These are phyloP conservation scores for Chrysotoxum bicinctum DNA, from an alignment of 2,888 invertebrate species.

Conservation along the genomic window DNA sequence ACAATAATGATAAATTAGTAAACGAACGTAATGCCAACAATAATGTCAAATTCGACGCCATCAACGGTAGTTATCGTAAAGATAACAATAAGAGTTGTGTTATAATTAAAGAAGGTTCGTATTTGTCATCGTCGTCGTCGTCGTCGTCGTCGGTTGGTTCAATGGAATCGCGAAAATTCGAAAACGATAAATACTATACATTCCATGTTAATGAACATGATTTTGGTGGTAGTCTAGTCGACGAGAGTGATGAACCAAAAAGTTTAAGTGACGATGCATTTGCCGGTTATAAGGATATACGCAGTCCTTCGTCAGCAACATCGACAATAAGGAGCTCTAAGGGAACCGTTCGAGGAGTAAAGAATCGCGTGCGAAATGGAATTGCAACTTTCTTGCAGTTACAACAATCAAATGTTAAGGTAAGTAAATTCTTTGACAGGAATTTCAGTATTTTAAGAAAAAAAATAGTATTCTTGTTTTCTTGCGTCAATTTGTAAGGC, in stretches of 20 bases:
- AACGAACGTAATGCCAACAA: constrained; percentile 57
- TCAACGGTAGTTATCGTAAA: constrained; percentile 48
- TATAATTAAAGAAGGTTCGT: constrained; percentile 74
- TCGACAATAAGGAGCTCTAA: constrained; percentile 94
- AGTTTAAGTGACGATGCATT: constrained; percentile 86
- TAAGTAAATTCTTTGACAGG: constrained; percentile 81
- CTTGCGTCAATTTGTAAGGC: not conserved
- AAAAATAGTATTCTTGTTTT: not conserved
- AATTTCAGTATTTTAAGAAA: not conserved
- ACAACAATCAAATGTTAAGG: constrained; percentile 89
- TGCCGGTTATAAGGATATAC: constrained; percentile 90
- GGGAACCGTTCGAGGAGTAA: constrained; percentile 96
- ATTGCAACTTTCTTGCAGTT: constrained; percentile 97
- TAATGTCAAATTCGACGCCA: constrained; percentile 41
- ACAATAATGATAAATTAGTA: constrained; percentile 67
- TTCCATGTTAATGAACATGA: constrained; percentile 89
- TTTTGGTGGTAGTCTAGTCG: constrained; percentile 75
- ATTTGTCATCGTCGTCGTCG: constrained; percentile 47
- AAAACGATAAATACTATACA: constrained; percentile 90
- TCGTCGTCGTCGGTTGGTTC: constrained; percentile 75
- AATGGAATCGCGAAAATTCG: constrained; percentile 82
- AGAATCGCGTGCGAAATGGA: constrained; percentile 96
- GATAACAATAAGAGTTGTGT: constrained; percentile 74
- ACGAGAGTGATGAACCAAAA: constrained; percentile 73
- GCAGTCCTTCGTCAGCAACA: constrained; percentile 83